Percentiles rank a stretch among this genome's conserved stretches.
phyloP scores from a whole-genome alignment of 2,113 vertebrate species.

The Leucopternis melanops region DNA sequence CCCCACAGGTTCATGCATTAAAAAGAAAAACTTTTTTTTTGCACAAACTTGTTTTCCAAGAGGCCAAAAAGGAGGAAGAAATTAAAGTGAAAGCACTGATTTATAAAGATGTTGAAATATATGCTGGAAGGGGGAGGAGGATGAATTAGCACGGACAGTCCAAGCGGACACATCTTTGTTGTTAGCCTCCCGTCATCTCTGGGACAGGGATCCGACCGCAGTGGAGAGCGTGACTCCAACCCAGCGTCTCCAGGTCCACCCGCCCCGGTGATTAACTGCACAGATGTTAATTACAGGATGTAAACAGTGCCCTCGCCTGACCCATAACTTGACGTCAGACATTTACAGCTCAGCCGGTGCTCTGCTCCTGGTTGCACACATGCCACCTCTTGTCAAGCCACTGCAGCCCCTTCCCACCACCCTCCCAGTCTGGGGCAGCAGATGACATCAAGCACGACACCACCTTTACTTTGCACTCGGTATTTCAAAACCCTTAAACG shows the following conservation, averaged over 20 bases:
- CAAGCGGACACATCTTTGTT: neutral
- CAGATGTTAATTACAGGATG: conserved; percentile 21
- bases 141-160: neutral
- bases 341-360: neutral
- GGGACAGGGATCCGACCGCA: neutral
- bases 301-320: neutral
- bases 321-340: neutral
- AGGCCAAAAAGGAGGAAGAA: neutral
- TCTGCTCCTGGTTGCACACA: accelerated
- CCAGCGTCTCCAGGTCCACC: neutral
- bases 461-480: neutral
- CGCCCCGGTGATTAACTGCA: neutral
- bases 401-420: neutral
- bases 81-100: neutral
- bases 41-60: neutral
- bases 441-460: neutral
- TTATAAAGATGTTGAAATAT: neutral
- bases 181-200: neutral
- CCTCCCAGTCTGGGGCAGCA: neutral
- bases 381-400: neutral
- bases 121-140: neutral
- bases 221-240: accelerated
- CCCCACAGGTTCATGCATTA: accelerated
- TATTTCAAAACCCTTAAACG: neutral
- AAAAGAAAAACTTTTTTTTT: neutral